phyloP scores from a whole-genome alignment of 2,888 invertebrate species.

The Drosophila meridionalis region DNA sequence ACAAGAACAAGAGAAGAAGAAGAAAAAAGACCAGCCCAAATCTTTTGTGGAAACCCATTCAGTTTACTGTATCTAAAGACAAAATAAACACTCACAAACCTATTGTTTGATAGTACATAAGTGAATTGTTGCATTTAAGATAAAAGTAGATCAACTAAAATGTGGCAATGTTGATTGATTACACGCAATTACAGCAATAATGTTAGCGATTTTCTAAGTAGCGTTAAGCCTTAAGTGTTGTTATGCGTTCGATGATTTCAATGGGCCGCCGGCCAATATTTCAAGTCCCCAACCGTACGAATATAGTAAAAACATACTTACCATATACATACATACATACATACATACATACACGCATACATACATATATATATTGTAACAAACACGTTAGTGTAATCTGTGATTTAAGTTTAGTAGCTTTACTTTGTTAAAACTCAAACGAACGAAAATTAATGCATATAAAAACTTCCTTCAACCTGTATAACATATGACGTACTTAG shows the following conservation, averaged over 20 bases:
- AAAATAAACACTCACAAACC: constrained; percentile 34
- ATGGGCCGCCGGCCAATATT: constrained; percentile 31
- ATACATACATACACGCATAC: constrained; percentile 45
- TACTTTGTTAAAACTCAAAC: constrained; percentile 77
- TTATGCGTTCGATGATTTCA: constrained; percentile 67
- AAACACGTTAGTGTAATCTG: constrained; percentile 84
- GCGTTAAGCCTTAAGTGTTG: constrained; percentile 54
- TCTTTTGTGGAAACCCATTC: constrained; percentile 46
- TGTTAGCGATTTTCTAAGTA: constrained; percentile 69
- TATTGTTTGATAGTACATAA: constrained; percentile 73
- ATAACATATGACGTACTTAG: constrained; percentile 56
- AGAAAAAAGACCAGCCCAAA: constrained; percentile 31
- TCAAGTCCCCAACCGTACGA: constrained; percentile 30
- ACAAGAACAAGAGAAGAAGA: not conserved
- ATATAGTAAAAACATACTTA: constrained; percentile 41
- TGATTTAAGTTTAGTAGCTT: constrained; percentile 85
- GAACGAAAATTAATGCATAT: constrained; percentile 49
- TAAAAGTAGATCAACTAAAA: constrained; percentile 22
- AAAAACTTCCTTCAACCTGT: constrained; percentile 51
- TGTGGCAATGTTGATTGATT: constrained; percentile 45
- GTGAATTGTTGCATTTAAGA: constrained; percentile 74
- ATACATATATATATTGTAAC: constrained; percentile 70
- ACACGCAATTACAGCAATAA: constrained; percentile 58
- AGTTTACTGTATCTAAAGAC: constrained; percentile 29
- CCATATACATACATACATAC: constrained; percentile 48